phyloP scores from a whole-genome alignment of 2,113 vertebrate species.

The Colius striatus region DNA sequence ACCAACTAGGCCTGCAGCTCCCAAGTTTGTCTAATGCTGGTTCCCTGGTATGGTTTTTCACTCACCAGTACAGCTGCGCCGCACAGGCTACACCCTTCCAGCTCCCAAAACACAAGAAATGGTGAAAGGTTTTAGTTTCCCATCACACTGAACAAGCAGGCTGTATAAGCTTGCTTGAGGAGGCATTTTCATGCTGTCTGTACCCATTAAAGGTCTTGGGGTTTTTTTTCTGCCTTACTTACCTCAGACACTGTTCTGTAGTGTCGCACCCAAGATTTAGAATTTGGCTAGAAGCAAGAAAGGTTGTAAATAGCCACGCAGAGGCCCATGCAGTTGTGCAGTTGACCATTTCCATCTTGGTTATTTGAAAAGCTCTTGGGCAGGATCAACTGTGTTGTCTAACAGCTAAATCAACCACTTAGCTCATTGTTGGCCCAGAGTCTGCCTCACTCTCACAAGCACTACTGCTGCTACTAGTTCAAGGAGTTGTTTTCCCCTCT shows the following conservation, averaged over 20 bases:
- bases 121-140: background rate
- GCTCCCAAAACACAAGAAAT: background rate
- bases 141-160: background rate
- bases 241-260: background rate
- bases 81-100: background rate
- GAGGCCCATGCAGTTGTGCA: background rate
- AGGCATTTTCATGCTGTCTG: background rate
- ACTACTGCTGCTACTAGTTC: background rate
- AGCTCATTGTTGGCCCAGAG: background rate
- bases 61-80: background rate
- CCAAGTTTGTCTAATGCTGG: background rate
- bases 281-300: background rate
- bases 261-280: background rate
- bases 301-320: background rate
- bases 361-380: background rate
- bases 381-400: background rate
- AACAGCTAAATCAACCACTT: background rate
- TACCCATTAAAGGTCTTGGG: background rate
- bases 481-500: background rate
- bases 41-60: background rate
- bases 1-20: background rate
- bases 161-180: background rate
- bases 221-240: background rate
- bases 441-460: background rate
- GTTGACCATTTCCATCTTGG: rapidly evolving